Conservation (phyloP, 2,113 vertebrate genomes). For the Petroica traversi region DNA sequence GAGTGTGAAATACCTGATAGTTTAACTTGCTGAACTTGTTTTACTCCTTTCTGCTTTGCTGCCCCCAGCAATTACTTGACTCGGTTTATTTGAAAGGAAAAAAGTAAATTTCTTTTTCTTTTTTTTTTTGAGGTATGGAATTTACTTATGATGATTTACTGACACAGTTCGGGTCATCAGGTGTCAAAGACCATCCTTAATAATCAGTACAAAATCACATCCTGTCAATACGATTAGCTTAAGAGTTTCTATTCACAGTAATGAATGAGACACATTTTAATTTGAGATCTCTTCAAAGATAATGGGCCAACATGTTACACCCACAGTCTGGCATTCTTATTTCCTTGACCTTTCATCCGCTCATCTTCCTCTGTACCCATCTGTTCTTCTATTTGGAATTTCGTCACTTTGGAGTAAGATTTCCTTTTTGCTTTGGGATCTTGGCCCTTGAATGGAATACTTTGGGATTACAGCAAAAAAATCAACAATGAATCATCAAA, state of each 20-base stretch:
- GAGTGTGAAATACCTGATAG: not conserved
- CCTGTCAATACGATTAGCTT: not conserved
- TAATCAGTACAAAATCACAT: not conserved
- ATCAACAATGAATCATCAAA: not conserved
- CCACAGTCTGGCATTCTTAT: not conserved
- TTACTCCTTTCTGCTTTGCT: not conserved
- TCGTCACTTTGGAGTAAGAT: not conserved
- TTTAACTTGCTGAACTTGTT: conserved; percentile 2
- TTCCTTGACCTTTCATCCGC: not conserved
- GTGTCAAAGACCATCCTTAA: not conserved
- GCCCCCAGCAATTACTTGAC: not conserved
- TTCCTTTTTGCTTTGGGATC: not conserved
- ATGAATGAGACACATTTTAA: not conserved
- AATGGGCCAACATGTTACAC: not conserved
- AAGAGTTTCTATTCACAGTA: not conserved
- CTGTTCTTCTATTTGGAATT: not conserved
- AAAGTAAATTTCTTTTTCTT: not conserved
- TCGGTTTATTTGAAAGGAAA: not conserved
- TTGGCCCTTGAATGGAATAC: not conserved
- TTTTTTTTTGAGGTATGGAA: not conserved
- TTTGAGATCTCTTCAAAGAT: not conserved
- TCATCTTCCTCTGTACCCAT: not conserved
- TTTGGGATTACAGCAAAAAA: not conserved
- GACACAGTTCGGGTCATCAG: not conserved
- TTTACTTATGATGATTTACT: not conserved